Evolutionary conservation across 2,797 vertebrate genomes (phyloP), one percentile per base, ranked within the genome.

Genomic region (Eidolon dupreanum): DNA sequence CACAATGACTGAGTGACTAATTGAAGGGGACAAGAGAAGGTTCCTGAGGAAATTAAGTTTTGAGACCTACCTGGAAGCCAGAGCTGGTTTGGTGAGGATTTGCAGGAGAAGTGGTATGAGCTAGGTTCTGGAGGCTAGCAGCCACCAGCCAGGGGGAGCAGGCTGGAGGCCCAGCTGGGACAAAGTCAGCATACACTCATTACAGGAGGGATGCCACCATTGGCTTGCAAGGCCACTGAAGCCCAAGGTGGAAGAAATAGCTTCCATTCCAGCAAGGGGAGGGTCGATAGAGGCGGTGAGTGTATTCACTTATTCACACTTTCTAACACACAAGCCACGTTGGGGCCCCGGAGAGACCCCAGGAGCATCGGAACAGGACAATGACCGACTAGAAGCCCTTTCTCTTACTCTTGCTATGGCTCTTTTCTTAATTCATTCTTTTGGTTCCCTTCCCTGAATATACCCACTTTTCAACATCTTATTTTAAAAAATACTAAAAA

Each of bases 401-500:
- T 22, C 31, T 79, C 49, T 49, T 13, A 17, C 0, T 15, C 63
- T 16, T 5, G 41, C 20, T n/a, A 31, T 5, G n/a, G 9, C 7
- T 33, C 59, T 59, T 38, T 68, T 74, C 41, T 13, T 31, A 55
- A 0, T 28, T 46, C 38, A 46, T 71, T 63, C 65, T 68, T 89
- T 49, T 19, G 66, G n/a, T 6, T 81, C 4, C 90, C 31, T 55
- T 55, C 51, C 57, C 9, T 33, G n/a, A 68, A 61, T 11, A 70
- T 6, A 43, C 53, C 59, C 24, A 74, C 26, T 53, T 85, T 36
- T 57, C 66, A 92, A n/a, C 33, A 71, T 75, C 26, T 36, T 68
- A 49, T 68, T 95, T 79, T 68, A 70, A 93, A 93, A 95, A 92
- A 51, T 9, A 41, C 33, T 79, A 57, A 51, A 33, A 31, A 71